These are phyloP conservation scores for Prunella strophiata DNA, from an alignment of 2,797 vertebrate genomes.

Conservation along the genomic window DNA sequence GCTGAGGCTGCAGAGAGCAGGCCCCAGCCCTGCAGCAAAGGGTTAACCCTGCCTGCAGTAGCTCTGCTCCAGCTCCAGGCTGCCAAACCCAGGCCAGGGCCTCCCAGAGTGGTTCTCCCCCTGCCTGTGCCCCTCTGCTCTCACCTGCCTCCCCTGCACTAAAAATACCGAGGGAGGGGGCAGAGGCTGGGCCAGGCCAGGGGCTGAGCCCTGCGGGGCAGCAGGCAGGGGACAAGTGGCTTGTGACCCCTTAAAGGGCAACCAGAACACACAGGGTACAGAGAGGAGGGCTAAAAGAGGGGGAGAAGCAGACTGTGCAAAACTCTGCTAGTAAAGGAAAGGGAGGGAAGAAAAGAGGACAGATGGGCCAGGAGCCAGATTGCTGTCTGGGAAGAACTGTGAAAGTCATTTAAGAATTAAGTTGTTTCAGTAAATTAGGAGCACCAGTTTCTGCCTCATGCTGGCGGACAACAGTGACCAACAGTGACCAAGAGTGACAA, in stretches of 20 bases:
- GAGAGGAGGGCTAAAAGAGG: not conserved
- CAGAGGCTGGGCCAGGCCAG: not conserved
- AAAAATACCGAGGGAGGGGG: not conserved
- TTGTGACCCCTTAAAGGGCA: not conserved
- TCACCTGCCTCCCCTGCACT: constrained; percentile 20
- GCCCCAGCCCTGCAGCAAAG: not conserved
- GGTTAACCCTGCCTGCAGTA: not conserved
- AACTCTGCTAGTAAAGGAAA: not conserved
- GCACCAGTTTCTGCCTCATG: not conserved
- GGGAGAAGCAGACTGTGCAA: not conserved
- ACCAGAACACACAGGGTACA: not conserved
- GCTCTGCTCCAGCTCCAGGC: not conserved
- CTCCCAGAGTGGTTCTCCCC: not conserved
- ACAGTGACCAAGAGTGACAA: too few relatives aligned
- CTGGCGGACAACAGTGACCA: not conserved
- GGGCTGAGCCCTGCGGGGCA: not conserved
- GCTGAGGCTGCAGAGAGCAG: not conserved
- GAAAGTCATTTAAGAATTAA: not conserved
- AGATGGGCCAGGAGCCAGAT: not conserved
- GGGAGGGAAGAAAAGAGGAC: not conserved
- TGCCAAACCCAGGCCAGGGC: not conserved
- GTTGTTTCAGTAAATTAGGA: not conserved
- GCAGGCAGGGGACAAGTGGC: not conserved
- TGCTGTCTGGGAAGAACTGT: not conserved
- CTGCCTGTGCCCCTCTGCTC: constrained; percentile 17